Percentiles rank a stretch among this genome's conserved stretches.
These are phyloP conservation scores for Pilophorus perplexus DNA, from an alignment of 2,888 invertebrate species.

Conservation along the genomic window DNA sequence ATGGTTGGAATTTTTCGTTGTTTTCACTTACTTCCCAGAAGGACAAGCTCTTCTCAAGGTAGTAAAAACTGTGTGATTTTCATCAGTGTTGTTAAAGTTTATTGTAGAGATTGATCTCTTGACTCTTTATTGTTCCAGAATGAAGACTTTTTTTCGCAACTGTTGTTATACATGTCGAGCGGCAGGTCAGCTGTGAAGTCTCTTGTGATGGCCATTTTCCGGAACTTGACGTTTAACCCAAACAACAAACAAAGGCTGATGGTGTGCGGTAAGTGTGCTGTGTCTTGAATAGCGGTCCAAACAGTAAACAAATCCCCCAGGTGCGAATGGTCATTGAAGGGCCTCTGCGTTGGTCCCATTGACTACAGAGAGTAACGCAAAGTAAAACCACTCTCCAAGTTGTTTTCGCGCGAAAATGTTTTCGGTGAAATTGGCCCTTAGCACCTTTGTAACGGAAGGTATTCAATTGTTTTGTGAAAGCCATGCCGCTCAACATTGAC, in stretches of 20 bases:
- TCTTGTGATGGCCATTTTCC: constrained; percentile 55
- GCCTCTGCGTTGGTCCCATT: too few relatives aligned
- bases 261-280: constrained; percentile 33
- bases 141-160: constrained; percentile 44
- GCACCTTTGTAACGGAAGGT: too few relatives aligned
- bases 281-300: not conserved
- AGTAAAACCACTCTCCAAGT: too few relatives aligned
- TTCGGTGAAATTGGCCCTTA: too few relatives aligned
- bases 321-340: too few relatives aligned
- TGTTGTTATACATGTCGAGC: constrained; percentile 39
- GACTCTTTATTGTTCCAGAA: constrained; percentile 32
- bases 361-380: too few relatives aligned
- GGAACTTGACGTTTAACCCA: constrained; percentile 59
- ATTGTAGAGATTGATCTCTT: too few relatives aligned
- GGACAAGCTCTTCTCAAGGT: constrained; percentile 59
- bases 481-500: too few relatives aligned
- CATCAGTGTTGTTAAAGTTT: not conserved
- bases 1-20: constrained; percentile 58
- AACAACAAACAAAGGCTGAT: constrained; percentile 54
- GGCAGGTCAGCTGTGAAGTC: constrained; percentile 31
- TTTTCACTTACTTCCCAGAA: constrained; percentile 58
- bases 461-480: too few relatives aligned
- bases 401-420: too few relatives aligned
- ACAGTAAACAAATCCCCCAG: too few relatives aligned
- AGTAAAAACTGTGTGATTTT: not conserved